Percentiles rank a stretch among this genome's conserved stretches.
phyloP scores from a whole-genome alignment of 2,888 invertebrate species.

The Mimumesa dahlbomi region DNA sequence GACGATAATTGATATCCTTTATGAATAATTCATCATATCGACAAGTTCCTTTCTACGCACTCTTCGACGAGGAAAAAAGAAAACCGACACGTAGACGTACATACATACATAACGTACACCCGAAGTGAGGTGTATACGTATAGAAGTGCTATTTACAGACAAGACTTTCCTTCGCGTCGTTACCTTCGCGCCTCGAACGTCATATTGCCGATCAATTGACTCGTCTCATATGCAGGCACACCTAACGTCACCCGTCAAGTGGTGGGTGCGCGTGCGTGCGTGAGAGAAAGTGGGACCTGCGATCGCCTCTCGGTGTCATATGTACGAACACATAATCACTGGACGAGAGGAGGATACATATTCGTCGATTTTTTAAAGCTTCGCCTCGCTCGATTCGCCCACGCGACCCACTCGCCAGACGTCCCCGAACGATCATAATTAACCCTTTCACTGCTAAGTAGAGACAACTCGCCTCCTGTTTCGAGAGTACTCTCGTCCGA shows the following conservation, averaged over 20 bases:
- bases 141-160: constrained; percentile 30
- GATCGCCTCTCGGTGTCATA: constrained; percentile 24
- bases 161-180: constrained; percentile 43
- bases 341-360: constrained; percentile 43
- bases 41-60: constrained; percentile 18
- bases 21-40: constrained; percentile 46
- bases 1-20: constrained; percentile 43
- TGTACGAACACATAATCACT: constrained; percentile 53
- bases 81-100: neutral
- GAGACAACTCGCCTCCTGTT: constrained; percentile 30
- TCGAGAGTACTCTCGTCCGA: too few species aligned
- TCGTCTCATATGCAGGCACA: constrained; percentile 57
- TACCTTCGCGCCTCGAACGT: constrained; percentile 5
- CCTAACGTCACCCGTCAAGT: constrained; percentile 43
- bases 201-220: constrained; percentile 48
- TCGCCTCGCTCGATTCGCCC: constrained; percentile 55
- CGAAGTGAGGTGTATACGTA: neutral
- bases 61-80: constrained; percentile 15
- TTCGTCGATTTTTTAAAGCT: constrained; percentile 49
- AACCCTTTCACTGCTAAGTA: constrained; percentile 63
- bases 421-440: constrained; percentile 55
- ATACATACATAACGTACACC: too few species aligned
- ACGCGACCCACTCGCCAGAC: constrained; percentile 42
- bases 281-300: constrained; percentile 63
- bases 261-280: constrained; percentile 29